These are phyloP conservation scores for Pollenia angustigena DNA, from an alignment of 2,888 invertebrate genomes.

Conservation along the genomic window DNA sequence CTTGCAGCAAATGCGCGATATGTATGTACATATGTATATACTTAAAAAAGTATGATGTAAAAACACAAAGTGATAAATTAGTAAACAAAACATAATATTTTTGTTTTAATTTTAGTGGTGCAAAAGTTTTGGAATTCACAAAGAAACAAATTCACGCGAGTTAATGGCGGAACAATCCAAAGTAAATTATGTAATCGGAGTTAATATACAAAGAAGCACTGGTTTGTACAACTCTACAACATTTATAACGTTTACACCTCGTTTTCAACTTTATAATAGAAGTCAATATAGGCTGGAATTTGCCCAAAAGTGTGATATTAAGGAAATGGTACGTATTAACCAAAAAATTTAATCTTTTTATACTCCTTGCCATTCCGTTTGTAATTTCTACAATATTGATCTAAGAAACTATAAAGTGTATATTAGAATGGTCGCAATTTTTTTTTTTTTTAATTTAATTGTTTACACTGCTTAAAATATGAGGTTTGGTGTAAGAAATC, in stretches of 20 bases:
- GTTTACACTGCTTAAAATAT: too few species aligned
- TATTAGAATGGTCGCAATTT: too few species aligned
- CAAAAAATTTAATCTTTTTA: too few species aligned
- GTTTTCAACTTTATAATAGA: slow-evolving; percentile 97
- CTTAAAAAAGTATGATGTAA: too few species aligned
- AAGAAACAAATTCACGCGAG: slow-evolving; percentile 89
- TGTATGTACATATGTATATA: too few species aligned
- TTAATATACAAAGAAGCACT: slow-evolving; percentile 93
- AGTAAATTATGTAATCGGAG: slow-evolving; percentile 89
- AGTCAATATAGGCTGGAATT: slow-evolving; percentile 91
- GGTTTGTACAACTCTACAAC: slow-evolving; percentile 95
- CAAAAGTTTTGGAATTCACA: slow-evolving; percentile 93
- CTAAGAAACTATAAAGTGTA: too few species aligned
- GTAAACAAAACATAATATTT: neutral
- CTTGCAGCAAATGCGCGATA: too few species aligned
- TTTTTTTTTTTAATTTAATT: too few species aligned
- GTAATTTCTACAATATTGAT: too few species aligned
- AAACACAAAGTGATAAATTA: too few species aligned
- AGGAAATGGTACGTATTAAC: slow-evolving; percentile 87
- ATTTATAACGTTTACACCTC: slow-evolving; percentile 95
- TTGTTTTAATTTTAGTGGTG: slow-evolving; percentile 88
- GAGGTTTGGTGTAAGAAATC: too few species aligned
- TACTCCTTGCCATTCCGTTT: too few species aligned
- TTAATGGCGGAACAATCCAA: slow-evolving; percentile 84
- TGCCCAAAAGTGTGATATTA: slow-evolving; percentile 93